Base-by-base conservation (phyloP, 2,113 vertebrate species). In the Pseudopodoces humilis region DNA sequence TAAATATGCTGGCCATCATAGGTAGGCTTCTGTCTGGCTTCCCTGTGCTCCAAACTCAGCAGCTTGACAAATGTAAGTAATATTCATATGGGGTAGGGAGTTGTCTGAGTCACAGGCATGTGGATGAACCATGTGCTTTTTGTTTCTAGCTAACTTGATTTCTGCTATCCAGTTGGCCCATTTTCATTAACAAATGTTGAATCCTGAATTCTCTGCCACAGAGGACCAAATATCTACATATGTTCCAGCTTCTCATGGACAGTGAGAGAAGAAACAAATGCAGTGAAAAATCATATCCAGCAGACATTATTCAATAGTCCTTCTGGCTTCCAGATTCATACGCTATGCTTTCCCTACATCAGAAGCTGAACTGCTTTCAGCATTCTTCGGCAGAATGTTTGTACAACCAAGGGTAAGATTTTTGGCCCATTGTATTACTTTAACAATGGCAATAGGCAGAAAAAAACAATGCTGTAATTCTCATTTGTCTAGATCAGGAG, bases 61-160 rank as follows among this genome's bases (percentile, higher is more conserved):
- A 68, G 37, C 19, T 53, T 62, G 37, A 72, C n/a, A 91, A 89
- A 76, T 56, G 14, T 23, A 88, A 86, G 11, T 68, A 52, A 58
- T 68, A 33, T 13, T 84, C 37, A 35, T 0, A 0, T 62, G 39
- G 10, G 9, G 11, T 37, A 58, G 21, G 1, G 3, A 5, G 25
- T 43, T 37, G 4, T 70, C 62, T 85, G 77, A 91, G 56, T 95
- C 94, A 95, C 46, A 68, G 22, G 33, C 65, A 82, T 22, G 44
- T 76, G 89, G 25, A 41, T 69, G 53, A 91, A 50, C 12, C 58
- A 71, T 35, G 27, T 83, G 81, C 13, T 84, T 86, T 77, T 82
- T 24, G 31, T 82, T 84, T 69, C 17, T 10, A 88, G 16, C 6
- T 62, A 62, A 53, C 37, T 83, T 70, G 39, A 86, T 88, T 93